Conservation (phyloP, 2,797 vertebrate genomes). For the Sciaenops ocellatus region DNA sequence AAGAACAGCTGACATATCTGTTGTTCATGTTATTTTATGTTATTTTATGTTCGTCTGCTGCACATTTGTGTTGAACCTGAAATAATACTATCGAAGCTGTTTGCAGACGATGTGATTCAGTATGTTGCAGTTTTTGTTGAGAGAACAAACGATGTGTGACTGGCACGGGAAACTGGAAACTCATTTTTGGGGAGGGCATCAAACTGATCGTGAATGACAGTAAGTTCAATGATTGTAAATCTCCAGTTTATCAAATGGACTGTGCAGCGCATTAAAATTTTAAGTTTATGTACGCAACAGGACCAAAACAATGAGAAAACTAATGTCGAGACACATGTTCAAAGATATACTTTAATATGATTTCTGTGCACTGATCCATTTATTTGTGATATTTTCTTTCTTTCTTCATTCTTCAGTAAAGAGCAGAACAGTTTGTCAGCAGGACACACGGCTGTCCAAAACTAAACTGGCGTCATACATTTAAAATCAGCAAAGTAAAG, state of each 20-base stretch:
- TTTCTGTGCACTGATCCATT: neutral
- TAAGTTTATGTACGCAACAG: too few species aligned
- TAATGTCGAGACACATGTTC: neutral
- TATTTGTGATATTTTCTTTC: neutral
- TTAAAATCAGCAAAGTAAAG: neutral
- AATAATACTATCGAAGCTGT: neutral
- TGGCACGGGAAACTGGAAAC: neutral
- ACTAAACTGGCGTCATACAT: neutral
- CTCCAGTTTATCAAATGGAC: fast-evolving
- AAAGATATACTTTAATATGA: too few species aligned
- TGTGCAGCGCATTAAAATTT: neutral
- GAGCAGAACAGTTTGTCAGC: neutral
- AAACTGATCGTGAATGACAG: conserved; percentile 15
- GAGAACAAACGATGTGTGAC: conserved; percentile 38
- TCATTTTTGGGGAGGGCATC: conserved; percentile 24
- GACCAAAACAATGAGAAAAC: too few species aligned
- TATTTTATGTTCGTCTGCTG: too few species aligned
- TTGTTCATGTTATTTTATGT: too few species aligned
- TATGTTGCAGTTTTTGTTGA: conserved; percentile 1
- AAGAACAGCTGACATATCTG: too few species aligned
- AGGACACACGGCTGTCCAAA: neutral
- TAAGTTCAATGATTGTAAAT: conserved; percentile 28
- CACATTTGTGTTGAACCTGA: too few species aligned
- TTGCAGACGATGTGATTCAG: conserved; percentile 2
- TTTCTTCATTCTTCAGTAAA: neutral